Conservation (phyloP, 2,888 invertebrate species). For the Resseliella maxima region DNA sequence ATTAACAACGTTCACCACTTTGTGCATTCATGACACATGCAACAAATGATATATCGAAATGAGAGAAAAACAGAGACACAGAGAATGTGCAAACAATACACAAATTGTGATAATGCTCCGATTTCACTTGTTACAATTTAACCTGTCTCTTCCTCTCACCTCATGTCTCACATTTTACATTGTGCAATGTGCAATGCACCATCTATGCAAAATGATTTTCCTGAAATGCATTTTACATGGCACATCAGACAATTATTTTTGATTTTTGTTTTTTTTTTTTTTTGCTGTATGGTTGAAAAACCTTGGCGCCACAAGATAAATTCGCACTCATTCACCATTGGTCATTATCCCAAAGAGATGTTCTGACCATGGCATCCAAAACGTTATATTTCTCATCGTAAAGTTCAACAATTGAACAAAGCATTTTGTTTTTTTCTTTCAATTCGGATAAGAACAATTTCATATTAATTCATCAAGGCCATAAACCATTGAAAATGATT, state of each 20-base stretch:
- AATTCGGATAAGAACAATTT: too few species aligned
- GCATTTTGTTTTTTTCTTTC: not conserved
- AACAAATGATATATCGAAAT: not conserved
- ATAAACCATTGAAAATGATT: too few species aligned
- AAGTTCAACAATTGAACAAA: constrained; percentile 1
- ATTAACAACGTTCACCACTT: constrained; percentile 42
- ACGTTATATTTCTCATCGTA: too few species aligned
- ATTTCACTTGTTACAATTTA: constrained; percentile 41
- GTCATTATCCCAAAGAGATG: not conserved
- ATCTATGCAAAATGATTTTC: constrained; percentile 33
- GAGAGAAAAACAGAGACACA: not conserved
- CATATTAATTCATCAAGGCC: too few species aligned
- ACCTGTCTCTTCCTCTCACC: constrained; percentile 29
- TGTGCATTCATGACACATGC: not conserved
- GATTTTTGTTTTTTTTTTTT: too few species aligned
- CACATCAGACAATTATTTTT: constrained; percentile 7
- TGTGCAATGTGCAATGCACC: not conserved
- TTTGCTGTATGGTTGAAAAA: constrained; percentile 6
- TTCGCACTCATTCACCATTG: not conserved
- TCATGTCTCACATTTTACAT: too few species aligned
- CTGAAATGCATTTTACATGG: not conserved
- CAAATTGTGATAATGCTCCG: constrained; percentile 9
- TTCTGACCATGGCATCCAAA: not conserved
- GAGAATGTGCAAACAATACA: not conserved
- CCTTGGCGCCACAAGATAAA: constrained; percentile 40